Conservation (phyloP, 2,113 vertebrate genomes). For the Serinus canaria region DNA sequence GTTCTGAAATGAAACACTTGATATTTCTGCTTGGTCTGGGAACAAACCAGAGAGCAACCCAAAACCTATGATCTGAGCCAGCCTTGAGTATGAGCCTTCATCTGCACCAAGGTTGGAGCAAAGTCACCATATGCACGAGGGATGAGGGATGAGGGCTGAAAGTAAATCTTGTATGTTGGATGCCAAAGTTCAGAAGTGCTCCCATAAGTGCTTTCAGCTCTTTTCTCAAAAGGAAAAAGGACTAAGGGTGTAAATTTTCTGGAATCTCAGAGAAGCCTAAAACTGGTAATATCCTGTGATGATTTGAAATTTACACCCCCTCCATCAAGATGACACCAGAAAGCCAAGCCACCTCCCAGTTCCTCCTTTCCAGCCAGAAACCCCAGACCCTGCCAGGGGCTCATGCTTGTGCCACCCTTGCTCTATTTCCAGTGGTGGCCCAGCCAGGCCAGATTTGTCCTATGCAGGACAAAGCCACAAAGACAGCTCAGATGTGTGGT, state of each 20-base stretch:
- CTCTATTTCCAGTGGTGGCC: not conserved
- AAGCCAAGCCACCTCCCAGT: not conserved
- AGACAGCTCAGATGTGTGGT: not conserved
- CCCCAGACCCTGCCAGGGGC: not conserved
- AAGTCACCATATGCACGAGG: not conserved
- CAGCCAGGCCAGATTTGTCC: not conserved
- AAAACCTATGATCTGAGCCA: not conserved
- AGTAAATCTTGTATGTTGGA: not conserved
- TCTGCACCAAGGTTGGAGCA: not conserved
- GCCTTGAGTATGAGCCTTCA: not conserved
- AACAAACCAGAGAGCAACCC: not conserved
- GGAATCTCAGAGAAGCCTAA: not conserved
- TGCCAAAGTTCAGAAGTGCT: not conserved
- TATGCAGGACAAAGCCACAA: not conserved
- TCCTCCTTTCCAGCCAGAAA: not conserved
- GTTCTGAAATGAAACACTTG: not conserved
- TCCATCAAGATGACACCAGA: not conserved
- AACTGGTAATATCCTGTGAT: not conserved
- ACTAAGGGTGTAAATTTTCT: not conserved
- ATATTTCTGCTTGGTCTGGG: not conserved
- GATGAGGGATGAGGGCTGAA: not conserved
- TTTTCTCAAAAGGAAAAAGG: not conserved
- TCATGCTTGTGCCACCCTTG: not conserved
- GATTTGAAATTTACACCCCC: not conserved
- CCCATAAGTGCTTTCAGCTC: not conserved